Conservation (phyloP, 2,888 invertebrate genomes). For the Leucoma salicis region DNA sequence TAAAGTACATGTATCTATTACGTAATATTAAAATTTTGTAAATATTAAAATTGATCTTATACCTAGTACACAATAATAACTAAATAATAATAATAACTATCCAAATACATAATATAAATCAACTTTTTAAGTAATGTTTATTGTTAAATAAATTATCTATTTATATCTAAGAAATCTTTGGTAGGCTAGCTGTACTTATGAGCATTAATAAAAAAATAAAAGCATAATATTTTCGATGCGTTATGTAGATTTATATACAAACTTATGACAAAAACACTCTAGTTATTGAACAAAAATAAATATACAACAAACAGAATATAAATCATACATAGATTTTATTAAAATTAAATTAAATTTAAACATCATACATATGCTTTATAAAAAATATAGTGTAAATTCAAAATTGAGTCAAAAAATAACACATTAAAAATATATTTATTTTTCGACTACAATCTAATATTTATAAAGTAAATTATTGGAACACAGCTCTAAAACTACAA, state of each 20-base stretch:
- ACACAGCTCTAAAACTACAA: background rate
- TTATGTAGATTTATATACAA: conserved; percentile 26
- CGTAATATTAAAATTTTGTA: no score
- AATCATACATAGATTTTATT: background rate
- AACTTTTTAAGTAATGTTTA: conserved; percentile 5
- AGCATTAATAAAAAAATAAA: conserved; percentile 54
- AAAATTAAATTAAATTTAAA: background rate
- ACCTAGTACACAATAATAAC: no score
- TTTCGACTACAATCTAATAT: background rate
- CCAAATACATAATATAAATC: conserved; percentile 3
- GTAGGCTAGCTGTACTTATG: conserved; percentile 71
- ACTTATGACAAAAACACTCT: conserved; percentile 17
- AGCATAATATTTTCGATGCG: conserved; percentile 27
- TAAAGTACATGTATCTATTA: no score
- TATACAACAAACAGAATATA: background rate
- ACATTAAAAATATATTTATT: background rate
- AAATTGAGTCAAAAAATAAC: no score
- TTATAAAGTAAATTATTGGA: background rate
- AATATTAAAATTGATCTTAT: no score
- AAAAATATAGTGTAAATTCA: background rate
- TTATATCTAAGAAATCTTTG: conserved; percentile 61
- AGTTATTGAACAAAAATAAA: conserved; percentile 16
- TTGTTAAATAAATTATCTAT: conserved; percentile 18
- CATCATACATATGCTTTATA: background rate
- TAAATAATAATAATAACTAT: conserved; percentile 4